Base-by-base conservation (phyloP, 2,113 vertebrate species). In the Oplegnathus fasciatus region DNA sequence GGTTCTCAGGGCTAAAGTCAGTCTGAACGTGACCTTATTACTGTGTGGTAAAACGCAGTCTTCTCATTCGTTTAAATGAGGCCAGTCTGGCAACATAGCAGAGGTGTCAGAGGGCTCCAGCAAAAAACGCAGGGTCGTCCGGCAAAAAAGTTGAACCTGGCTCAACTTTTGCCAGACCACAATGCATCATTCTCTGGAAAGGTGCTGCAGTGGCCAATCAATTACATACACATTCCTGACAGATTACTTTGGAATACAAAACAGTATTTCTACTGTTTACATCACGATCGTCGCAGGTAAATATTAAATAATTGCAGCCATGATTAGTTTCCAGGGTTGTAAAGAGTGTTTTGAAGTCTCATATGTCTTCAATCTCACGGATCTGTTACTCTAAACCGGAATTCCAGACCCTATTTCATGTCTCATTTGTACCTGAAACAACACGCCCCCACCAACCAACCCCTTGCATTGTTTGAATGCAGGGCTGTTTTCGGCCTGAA, bases 231-330 rank as follows among this genome's bases (percentile, higher is more conserved):
- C 40, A 60, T 34, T 52, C 1, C 5, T 32, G 3, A 26, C 10
- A 20, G 26, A 58, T 28, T 65, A 34, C 8, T 30, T 32, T n/a
- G 2, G 5, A 17, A 42, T 2, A 0, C 4, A 2, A 20, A 20
- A 22, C 28, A 42, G 22, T 50, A 14, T 37, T 57, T 18, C 54
- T 15, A 28, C 24, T 0, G 8, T 26, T 71, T 1, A 68, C 28
- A 44, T 57, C 2, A 3, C 8, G 0, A 40, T 7, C 1, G 0
- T 42, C 1, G 1, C 5, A 9, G 48, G 20, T 22, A 9, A 64
- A 30, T 15, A 20, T 17, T 7, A 46, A 10, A 64, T 32, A 42
- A 30, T n/a, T 50, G 3, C 3, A 6, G 34, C 34, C 2, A 14
- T 48, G 28, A n/a, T 64, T 4, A 66, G 37, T 42, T 62, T 55